These are phyloP conservation scores for Corvus hawaiiensis DNA, from an alignment of 2,113 vertebrate genomes.

Conservation along the genomic window DNA sequence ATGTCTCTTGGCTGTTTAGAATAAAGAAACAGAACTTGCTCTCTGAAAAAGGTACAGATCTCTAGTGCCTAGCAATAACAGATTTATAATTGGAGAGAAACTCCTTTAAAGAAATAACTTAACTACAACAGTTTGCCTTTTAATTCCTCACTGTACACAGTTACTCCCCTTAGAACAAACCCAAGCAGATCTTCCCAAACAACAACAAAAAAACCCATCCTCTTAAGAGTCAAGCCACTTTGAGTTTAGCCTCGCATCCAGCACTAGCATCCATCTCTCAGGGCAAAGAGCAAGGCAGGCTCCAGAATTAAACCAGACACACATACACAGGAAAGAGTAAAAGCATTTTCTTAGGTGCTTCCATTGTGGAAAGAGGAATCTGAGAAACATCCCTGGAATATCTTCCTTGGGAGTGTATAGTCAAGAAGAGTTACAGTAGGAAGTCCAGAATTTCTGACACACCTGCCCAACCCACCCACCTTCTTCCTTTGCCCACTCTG, in stretches of 20 bases:
- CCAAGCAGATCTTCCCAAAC: not conserved
- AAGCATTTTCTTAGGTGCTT: not conserved
- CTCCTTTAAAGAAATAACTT: not conserved
- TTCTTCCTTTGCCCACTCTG: not conserved
- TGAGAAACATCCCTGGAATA: not conserved
- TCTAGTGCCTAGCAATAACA: not conserved
- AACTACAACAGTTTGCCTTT: not conserved
- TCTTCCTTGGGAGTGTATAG: not conserved
- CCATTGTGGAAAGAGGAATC: not conserved
- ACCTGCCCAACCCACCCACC: fast-evolving
- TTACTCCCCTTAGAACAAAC: not conserved
- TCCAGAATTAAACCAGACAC: not conserved
- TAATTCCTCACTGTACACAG: not conserved
- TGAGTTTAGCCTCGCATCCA: not conserved
- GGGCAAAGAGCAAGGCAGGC: not conserved
- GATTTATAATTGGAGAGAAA: not conserved
- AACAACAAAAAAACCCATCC: not conserved
- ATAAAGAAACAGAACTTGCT: not conserved
- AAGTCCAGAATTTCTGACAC: not conserved
- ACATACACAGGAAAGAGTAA: not conserved
- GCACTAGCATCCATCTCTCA: not conserved
- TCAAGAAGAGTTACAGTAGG: not conserved
- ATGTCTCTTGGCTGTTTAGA: not conserved
- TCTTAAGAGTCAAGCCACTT: not conserved
- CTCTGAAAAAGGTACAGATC: not conserved